Evolutionary conservation across 2,888 invertebrate species (phyloP).

Genomic region (Polyploca ridens): DNA sequence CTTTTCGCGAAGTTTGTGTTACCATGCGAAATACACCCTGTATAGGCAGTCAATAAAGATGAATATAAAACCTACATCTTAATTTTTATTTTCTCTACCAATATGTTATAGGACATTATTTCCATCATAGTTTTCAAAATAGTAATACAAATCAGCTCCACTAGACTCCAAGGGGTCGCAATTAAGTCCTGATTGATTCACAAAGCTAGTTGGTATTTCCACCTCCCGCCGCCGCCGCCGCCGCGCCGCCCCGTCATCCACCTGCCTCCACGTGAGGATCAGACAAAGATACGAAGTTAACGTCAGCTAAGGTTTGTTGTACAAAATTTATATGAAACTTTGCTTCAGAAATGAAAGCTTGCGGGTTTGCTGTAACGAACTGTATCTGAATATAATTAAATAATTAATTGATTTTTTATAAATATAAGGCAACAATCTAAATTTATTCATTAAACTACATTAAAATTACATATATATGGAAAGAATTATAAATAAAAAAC

Average conservation of each 20-base stretch:
- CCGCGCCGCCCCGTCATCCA: constrained; percentile 35
- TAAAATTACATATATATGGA: no score
- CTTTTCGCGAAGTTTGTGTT: no score
- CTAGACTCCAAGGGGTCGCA: constrained; percentile 62
- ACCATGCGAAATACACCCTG: no score
- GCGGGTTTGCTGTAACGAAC: constrained; percentile 45
- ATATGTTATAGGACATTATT: background rate
- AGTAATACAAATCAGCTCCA: constrained; percentile 54
- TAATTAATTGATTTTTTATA: no score
- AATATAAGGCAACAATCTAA: no score
- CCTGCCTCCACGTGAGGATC: constrained; percentile 66
- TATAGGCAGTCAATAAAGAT: no score
- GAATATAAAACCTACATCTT: no score
- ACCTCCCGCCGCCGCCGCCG: constrained; percentile 33
- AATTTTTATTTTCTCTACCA: no score
- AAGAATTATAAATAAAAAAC: no score
- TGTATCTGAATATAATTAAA: background rate
- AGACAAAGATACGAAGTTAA: constrained; percentile 81
- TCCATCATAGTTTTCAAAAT: constrained; percentile 18
- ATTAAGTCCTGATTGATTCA: constrained; percentile 80
- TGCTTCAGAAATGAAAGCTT: constrained; percentile 53
- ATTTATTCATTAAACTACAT: no score
- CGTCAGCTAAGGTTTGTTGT: constrained; percentile 76
- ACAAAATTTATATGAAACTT: constrained; percentile 81
- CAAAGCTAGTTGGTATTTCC: constrained; percentile 73